Conservation (phyloP, 2,888 invertebrate species). For the Hyalella azteca region DNA sequence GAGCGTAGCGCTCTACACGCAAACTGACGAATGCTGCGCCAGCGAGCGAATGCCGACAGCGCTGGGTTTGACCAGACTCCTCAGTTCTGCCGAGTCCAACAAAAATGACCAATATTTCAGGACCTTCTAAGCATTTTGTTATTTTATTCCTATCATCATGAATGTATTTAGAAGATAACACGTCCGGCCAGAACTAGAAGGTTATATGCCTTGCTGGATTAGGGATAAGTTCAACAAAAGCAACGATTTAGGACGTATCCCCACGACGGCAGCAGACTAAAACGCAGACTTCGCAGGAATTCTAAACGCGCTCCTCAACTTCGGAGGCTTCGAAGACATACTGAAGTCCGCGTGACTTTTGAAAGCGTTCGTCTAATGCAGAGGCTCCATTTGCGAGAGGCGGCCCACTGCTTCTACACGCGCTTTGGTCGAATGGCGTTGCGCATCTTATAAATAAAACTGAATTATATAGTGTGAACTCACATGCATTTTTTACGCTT, state of each 20-base stretch:
- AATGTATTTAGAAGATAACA: slow-evolving; percentile 57
- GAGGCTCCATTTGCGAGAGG: not conserved
- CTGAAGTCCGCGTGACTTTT: slow-evolving; percentile 5
- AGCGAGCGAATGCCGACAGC: slow-evolving; percentile 27
- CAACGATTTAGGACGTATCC: slow-evolving; percentile 35
- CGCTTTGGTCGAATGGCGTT: too few relatives aligned
- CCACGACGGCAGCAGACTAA: slow-evolving; percentile 3
- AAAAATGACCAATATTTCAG: slow-evolving; percentile 52
- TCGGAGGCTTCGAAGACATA: not conserved
- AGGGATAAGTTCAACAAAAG: slow-evolving; percentile 36
- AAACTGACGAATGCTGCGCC: slow-evolving; percentile 27
- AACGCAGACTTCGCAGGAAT: not conserved
- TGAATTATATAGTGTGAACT: too few relatives aligned
- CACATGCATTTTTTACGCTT: too few relatives aligned
- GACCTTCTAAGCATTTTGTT: slow-evolving; percentile 54
- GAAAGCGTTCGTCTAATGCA: not conserved
- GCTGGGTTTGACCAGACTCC: too few relatives aligned
- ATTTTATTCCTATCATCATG: slow-evolving; percentile 56
- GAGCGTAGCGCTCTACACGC: slow-evolving; percentile 1
- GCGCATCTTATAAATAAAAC: too few relatives aligned
- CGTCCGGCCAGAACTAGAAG: slow-evolving; percentile 41
- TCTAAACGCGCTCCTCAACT: not conserved
- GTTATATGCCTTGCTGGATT: slow-evolving; percentile 35
- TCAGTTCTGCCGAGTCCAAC: slow-evolving; percentile 41
- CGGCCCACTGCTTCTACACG: not conserved